Evolutionary conservation across 2,888 invertebrate genomes (phyloP).

Genomic region (Habrosyne pyritoides): DNA sequence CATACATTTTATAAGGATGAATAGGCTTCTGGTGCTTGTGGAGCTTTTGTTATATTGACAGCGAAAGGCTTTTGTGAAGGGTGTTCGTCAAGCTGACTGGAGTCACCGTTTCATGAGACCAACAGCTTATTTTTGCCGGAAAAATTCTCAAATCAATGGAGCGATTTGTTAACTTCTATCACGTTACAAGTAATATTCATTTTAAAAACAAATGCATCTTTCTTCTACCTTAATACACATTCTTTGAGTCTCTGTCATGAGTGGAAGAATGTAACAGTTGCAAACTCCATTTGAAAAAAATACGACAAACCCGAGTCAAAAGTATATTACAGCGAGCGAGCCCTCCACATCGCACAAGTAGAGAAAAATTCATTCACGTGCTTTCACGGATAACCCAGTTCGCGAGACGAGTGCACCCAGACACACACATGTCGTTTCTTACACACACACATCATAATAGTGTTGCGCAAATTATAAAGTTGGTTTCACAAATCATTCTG

Average conservation of each 20-base stretch:
- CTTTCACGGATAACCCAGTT: conserved; percentile 50
- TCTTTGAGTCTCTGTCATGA: too few relatives aligned
- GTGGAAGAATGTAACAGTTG: too few relatives aligned
- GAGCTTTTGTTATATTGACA: not conserved
- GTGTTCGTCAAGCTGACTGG: not conserved
- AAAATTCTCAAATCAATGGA: too few relatives aligned
- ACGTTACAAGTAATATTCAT: too few relatives aligned
- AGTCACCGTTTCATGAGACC: not conserved
- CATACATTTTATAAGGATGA: not conserved
- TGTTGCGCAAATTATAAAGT: not conserved
- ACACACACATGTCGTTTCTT: conserved; percentile 11
- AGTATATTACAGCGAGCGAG: conserved; percentile 39
- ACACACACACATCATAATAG: not conserved
- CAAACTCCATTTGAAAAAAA: not conserved
- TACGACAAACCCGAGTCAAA: conserved; percentile 25
- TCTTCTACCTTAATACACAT: too few relatives aligned
- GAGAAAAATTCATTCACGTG: conserved; percentile 39
- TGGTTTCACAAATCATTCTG: not conserved
- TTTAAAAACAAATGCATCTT: too few relatives aligned
- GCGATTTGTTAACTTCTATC: too few relatives aligned
- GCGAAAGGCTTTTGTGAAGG: not conserved
- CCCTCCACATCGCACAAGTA: conserved; percentile 18
- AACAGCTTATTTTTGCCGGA: not conserved
- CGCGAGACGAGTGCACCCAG: conserved; percentile 22
- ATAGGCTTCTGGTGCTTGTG: not conserved